Conservation (phyloP, 2,113 vertebrate genomes). For the Chloebia gouldiae region DNA sequence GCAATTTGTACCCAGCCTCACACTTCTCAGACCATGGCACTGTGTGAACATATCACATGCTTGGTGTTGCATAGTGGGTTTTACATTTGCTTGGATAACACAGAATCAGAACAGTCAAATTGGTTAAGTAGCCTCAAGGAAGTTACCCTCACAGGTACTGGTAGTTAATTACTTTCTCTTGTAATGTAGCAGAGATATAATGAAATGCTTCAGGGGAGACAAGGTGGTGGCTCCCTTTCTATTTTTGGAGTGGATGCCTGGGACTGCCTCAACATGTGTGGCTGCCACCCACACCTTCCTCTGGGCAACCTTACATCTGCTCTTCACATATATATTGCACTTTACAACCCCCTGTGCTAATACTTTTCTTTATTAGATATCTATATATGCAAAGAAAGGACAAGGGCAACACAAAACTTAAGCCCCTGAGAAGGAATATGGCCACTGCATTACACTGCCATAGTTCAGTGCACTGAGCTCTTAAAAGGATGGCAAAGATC, state of each 20-base stretch:
- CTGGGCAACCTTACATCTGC: not conserved
- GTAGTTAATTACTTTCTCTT: constrained; percentile 4
- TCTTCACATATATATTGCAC: not conserved
- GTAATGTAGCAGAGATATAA: not conserved
- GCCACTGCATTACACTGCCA: not conserved
- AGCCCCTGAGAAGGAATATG: not conserved
- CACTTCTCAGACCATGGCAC: not conserved
- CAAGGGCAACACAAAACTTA: not conserved
- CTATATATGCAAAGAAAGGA: not conserved
- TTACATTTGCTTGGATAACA: not conserved
- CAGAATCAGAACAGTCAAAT: not conserved
- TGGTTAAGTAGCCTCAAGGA: not conserved
- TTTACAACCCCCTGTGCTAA: not conserved
- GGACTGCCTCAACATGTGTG: not conserved
- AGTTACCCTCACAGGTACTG: not conserved
- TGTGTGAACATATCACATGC: not conserved
- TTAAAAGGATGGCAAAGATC: not conserved
- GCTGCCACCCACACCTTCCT: constrained; percentile 9
- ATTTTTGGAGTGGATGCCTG: not conserved
- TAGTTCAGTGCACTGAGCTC: not conserved
- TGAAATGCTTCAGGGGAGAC: not conserved
- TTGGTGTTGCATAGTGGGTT: not conserved
- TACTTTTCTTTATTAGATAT: not conserved
- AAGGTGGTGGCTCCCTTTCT: not conserved
- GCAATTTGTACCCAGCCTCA: not conserved